Evolutionary conservation across 1,140 invertebrate genomes (phyloP), one percentile per base, ranked within the genome.

Genomic region (Drosophila mojavensis): DNA sequence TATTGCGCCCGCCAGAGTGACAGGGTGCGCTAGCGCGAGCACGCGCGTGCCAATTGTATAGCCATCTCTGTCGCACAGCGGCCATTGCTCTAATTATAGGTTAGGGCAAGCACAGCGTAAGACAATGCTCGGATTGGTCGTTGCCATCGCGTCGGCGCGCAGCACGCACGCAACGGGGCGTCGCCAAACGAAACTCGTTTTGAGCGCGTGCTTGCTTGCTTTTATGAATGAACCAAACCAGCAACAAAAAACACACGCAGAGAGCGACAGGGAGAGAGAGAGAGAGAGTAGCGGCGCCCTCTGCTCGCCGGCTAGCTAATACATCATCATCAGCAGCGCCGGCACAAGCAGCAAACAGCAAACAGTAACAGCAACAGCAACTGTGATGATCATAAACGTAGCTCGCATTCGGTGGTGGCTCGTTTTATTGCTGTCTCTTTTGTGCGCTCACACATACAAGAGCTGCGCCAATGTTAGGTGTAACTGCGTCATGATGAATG

Each of bases 41-140:
- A 4, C 51, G 69, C 69, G 75, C 74, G 66, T 74, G 68, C 33
- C 58, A 39, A 39, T 24, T 55, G n/a, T 63, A 63, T 20, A 4
- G 60, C 45, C 51, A 30, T 80, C 83, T 71, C 79, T 43, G 50
- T 91, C 43, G 67, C 76, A 77, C 84, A 89, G 90, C 86, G 90
- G 90, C 90, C 90, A 91, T 91, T 90, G 90, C 91, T 85, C 75
- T 91, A 91, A 91, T 91, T 91, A 91, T 91, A 91, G 90, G 90
- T 90, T 91, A 81, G 63, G 53, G 62, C 17, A 30, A 36, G 50
- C 15, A 7, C 9, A 20, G 74, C 66, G 63, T 65, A 74, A 75
- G 39, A 59, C 62, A 77, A 79, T 63, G 41, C 51, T 67, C 59
- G 72, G 66, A 91, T 91, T 91, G 90, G 85, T 72, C 58, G 60